Conservation (phyloP, 2,888 invertebrate species). For the Ormyrus nitidulus region DNA sequence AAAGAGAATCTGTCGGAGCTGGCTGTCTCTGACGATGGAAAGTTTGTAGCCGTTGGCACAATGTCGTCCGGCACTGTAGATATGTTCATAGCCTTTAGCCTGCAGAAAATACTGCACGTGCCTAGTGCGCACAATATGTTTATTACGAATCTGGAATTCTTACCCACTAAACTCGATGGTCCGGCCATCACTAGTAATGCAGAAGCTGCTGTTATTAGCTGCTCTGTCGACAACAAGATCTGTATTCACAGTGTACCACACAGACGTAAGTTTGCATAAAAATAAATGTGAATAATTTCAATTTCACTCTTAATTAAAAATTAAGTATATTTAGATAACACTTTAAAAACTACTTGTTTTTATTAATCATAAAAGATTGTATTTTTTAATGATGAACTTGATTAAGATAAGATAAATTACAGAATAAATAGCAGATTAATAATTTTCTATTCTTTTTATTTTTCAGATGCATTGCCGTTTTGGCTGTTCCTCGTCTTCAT, state of each 20-base stretch:
- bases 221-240: constrained; percentile 96
- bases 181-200: constrained; percentile 84
- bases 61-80: constrained; percentile 95
- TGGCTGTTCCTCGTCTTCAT: constrained; percentile 88
- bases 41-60: constrained; percentile 93
- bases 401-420: neutral
- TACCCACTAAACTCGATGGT: constrained; percentile 84
- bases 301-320: constrained; percentile 10
- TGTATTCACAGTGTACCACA: constrained; percentile 91
- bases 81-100: constrained; percentile 92
- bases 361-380: no score
- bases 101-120: constrained; percentile 91
- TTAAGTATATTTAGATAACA: neutral
- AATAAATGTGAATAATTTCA: neutral
- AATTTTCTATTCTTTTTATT: constrained; percentile 40
- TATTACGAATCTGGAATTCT: constrained; percentile 96
- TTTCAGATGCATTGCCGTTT: constrained; percentile 86
- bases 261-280: constrained; percentile 80
- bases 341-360: no score
- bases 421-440: neutral
- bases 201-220: constrained; percentile 93
- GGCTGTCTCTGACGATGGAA: constrained; percentile 93
- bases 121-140: constrained; percentile 95
- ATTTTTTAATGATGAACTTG: neutral
- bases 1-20: constrained; percentile 89